A percentile compares a stretch with the other conserved stretches of the same genome.
Evolutionary conservation across 2,113 vertebrate genomes (phyloP).

Genomic region (Sterrhoptilus dennistouni): DNA sequence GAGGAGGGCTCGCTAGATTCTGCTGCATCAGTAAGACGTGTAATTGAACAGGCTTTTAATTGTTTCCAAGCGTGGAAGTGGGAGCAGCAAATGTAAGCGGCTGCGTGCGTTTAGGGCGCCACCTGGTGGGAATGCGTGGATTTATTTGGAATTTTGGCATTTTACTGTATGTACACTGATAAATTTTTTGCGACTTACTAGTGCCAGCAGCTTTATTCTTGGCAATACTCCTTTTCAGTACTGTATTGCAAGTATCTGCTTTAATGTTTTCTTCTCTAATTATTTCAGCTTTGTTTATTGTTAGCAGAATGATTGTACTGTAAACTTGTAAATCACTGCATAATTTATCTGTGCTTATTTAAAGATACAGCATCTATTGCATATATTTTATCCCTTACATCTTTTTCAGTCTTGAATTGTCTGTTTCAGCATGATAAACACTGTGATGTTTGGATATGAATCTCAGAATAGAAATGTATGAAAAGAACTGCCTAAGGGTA

Average conservation of each 20-base stretch:
- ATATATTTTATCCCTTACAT: not conserved
- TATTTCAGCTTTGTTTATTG: not conserved
- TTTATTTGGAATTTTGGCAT: not conserved
- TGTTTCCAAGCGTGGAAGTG: fast-evolving
- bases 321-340: not conserved
- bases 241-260: not conserved
- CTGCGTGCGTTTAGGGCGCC: not conserved
- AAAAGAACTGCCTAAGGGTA: not conserved
- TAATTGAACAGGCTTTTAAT: not conserved
- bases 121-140: not conserved
- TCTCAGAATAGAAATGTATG: not conserved
- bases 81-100: fast-evolving
- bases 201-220: not conserved
- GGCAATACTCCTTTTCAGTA: not conserved
- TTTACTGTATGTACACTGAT: not conserved
- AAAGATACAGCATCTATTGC: not conserved
- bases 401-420: not conserved
- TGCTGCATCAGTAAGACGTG: not conserved
- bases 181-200: not conserved
- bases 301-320: not conserved
- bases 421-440: not conserved
- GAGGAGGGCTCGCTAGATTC: not conserved
- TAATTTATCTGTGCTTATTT: not conserved
- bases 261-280: not conserved
- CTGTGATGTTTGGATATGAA: not conserved